Percentiles rank a stretch among this genome's conserved stretches.
Conservation (phyloP, 53 echinoderm and acorn worm genomes). For the Antedon mediterranea region DNA sequence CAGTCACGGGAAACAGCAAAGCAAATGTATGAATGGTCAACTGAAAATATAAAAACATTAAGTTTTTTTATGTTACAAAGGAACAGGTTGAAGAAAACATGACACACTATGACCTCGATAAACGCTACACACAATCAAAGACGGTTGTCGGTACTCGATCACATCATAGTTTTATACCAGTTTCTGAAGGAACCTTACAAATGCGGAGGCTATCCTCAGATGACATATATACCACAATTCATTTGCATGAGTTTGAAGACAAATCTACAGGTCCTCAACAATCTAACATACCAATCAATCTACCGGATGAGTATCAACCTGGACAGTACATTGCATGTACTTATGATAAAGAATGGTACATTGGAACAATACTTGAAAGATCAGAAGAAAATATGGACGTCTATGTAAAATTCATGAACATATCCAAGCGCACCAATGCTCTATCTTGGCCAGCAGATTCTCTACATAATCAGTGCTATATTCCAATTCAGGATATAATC, state of each 20-base stretch:
- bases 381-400: too few species aligned
- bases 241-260: not conserved
- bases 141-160: constrained; percentile 14
- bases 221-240: not conserved
- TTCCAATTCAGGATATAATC: too few species aligned
- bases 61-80: constrained; percentile 15
- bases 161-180: constrained; percentile 16
- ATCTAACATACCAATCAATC: not conserved
- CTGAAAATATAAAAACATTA: constrained; percentile 8
- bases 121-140: constrained; percentile 6
- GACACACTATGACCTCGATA: constrained; percentile 1
- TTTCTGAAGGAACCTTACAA: not conserved
- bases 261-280: not conserved
- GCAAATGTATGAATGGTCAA: constrained; percentile 19
- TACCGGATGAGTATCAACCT: constrained; percentile 2
- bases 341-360: constrained; percentile 26
- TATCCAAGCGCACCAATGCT: too few species aligned
- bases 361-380: constrained; percentile 5
- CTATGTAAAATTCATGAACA: too few species aligned
- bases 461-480: too few species aligned
- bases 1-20: constrained; percentile 27
- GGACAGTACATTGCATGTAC: constrained; percentile 17
- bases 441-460: too few species aligned
- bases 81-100: constrained; percentile 4
- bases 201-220: constrained; percentile 6